A percentile compares a stretch with the other conserved stretches of the same genome.
These are phyloP conservation scores for Oryzias melastigma DNA, from an alignment of 2,113 vertebrate genomes.

Conservation along the genomic window DNA sequence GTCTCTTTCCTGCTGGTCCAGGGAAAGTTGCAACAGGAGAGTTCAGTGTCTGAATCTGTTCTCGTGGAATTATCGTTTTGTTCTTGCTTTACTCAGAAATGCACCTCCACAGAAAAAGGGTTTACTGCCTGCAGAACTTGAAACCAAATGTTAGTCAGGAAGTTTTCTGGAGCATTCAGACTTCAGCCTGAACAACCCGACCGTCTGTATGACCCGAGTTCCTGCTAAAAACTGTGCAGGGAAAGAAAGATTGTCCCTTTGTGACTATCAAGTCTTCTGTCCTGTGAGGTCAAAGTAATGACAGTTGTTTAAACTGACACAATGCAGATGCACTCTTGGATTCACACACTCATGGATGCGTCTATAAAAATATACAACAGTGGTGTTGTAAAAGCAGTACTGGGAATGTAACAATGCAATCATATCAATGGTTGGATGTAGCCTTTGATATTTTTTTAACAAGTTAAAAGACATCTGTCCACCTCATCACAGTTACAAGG, in stretches of 20 bases:
- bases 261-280: too few relatives aligned
- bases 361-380: not conserved
- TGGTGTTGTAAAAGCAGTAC: not conserved
- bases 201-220: not conserved
- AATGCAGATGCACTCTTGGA: not conserved
- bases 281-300: not conserved
- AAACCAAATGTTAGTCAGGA: slow-evolving; percentile 10
- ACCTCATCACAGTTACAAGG: too few relatives aligned
- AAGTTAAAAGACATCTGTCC: too few relatives aligned
- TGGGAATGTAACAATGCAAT: too few relatives aligned
- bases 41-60: slow-evolving; percentile 8
- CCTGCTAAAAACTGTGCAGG: not conserved
- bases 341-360: not conserved
- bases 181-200: not conserved
- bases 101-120: slow-evolving; percentile 7
- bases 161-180: not conserved
- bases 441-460: too few relatives aligned
- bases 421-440: too few relatives aligned
- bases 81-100: slow-evolving; percentile 23
- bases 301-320: not conserved
- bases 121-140: slow-evolving; percentile 9
- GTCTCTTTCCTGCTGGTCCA: slow-evolving; percentile 29
- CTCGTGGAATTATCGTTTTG: slow-evolving; percentile 26
- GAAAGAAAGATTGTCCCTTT: not conserved
- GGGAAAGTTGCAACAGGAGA: slow-evolving; percentile 24